Conservation (phyloP, 2,888 invertebrate genomes). For the Monoplex corrugatus region DNA sequence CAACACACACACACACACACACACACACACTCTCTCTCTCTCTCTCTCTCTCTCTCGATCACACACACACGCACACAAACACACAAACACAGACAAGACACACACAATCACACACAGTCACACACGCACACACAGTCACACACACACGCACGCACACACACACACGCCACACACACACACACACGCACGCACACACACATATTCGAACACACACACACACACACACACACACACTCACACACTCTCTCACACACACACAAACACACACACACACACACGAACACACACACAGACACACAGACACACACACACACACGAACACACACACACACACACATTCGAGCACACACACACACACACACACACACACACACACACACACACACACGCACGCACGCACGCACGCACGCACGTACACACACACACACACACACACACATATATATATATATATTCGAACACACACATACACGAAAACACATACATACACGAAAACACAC, state of each 20-base stretch:
- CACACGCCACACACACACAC: too few species aligned
- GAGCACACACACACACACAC: too few species aligned
- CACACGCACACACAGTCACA: too few species aligned
- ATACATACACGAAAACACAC: slow-evolving; percentile 39
- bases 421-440: slow-evolving; percentile 33
- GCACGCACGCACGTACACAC: slow-evolving; percentile 28
- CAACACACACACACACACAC: background rate
- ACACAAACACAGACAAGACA: too few species aligned
- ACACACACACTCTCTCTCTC: too few species aligned
- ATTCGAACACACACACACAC: slow-evolving; percentile 1
- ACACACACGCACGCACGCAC: slow-evolving; percentile 30
- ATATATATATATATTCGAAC: slow-evolving; percentile 35
- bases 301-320: too few species aligned
- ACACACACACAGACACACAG: too few species aligned
- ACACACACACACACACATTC: too few species aligned
- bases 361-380: slow-evolving; percentile 31
- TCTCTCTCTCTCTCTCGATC: too few species aligned
- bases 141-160: too few species aligned
- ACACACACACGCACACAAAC: too few species aligned
- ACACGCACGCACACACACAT: background rate
- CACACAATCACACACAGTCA: too few species aligned
- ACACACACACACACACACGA: slow-evolving; percentile 44
- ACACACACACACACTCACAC: slow-evolving; percentile 39
- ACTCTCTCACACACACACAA: slow-evolving; percentile 22
- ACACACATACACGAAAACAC: slow-evolving; percentile 36